Conservation (phyloP, 2,113 vertebrate species). For the Centrocercus urophasianus region DNA sequence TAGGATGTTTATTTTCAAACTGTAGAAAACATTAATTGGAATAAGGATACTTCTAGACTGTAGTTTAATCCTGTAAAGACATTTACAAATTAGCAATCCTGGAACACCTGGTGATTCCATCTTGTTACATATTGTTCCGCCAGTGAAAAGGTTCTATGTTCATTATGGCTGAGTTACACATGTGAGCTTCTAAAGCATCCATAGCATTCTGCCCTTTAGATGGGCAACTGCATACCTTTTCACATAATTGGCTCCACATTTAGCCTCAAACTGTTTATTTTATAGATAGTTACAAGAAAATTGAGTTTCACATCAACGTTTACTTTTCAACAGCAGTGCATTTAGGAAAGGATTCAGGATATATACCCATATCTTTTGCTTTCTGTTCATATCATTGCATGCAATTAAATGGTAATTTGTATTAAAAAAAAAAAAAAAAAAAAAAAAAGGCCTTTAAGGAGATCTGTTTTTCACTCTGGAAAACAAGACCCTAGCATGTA, state of each 20-base stretch:
- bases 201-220: background rate
- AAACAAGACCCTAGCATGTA: background rate
- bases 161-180: background rate
- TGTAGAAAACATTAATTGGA: background rate
- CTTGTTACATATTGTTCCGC: background rate
- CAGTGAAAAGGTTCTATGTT: background rate
- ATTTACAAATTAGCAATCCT: background rate
- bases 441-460: background rate
- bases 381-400: background rate
- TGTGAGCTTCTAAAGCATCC: background rate
- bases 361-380: background rate
- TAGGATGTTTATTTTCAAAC: background rate
- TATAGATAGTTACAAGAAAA: background rate
- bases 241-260: background rate
- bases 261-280: background rate
- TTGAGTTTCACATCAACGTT: background rate
- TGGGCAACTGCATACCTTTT: background rate
- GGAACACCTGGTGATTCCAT: background rate
- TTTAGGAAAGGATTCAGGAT: background rate
- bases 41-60: background rate
- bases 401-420: background rate
- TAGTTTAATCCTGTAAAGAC: background rate
- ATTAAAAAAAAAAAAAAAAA: background rate
- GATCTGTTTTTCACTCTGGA: background rate
- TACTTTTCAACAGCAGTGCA: background rate